Conservation (phyloP, 2,888 invertebrate species). For the Adineta ricciae region DNA sequence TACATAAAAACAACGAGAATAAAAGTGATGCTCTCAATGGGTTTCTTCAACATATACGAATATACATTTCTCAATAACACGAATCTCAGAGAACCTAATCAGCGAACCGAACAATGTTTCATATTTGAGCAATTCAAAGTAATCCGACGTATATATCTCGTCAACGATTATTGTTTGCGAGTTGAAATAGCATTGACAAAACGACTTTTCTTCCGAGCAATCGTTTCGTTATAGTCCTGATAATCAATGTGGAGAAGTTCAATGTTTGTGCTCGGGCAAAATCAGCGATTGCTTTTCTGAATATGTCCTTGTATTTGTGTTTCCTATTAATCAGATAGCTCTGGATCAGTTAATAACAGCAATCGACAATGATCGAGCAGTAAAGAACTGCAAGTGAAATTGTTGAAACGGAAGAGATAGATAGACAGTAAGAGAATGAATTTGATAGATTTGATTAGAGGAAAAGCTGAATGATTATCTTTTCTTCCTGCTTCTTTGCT, state of each 20-base stretch:
- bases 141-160: too few relatives aligned
- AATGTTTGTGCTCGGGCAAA: background rate
- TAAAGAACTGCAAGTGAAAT: background rate
- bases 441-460: background rate
- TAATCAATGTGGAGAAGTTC: background rate
- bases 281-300: background rate
- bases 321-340: background rate
- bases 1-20: background rate
- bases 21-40: background rate
- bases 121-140: too few relatives aligned
- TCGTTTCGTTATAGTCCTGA: background rate
- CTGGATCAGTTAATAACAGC: background rate
- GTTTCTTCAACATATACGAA: too few relatives aligned
- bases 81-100: too few relatives aligned
- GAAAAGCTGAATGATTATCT: background rate
- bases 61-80: too few relatives aligned
- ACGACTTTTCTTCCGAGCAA: too few relatives aligned
- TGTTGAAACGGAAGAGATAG: constrained; percentile 1
- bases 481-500: background rate
- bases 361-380: background rate
- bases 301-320: background rate
- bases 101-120: too few relatives aligned
- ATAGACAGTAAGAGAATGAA: background rate
- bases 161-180: too few relatives aligned
- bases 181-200: too few relatives aligned